These are phyloP conservation scores for Hetaerina titia DNA, from an alignment of 2,888 invertebrate species.

Conservation along the genomic window DNA sequence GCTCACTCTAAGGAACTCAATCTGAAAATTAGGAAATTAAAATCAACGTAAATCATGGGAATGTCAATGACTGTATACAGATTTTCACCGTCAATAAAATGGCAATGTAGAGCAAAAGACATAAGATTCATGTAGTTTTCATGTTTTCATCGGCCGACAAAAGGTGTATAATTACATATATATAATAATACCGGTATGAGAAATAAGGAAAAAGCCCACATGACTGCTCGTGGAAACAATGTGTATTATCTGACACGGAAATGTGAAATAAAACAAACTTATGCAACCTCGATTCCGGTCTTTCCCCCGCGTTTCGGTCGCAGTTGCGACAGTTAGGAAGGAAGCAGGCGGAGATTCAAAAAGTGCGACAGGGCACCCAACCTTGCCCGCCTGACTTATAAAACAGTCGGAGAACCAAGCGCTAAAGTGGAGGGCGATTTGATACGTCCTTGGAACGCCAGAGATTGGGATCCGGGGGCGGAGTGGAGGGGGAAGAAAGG, in stretches of 20 bases:
- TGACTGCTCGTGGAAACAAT: too few species aligned
- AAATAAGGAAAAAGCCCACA: neutral
- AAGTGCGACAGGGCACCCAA: neutral
- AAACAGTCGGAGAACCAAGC: neutral
- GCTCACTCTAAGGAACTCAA: too few species aligned
- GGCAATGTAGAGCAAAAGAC: too few species aligned
- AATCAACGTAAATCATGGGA: too few species aligned
- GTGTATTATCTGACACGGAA: neutral
- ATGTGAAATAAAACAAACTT: neutral
- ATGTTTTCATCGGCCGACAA: too few species aligned
- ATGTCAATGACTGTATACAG: too few species aligned
- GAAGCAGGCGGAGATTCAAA: neutral
- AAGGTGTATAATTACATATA: too few species aligned
- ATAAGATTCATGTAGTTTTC: too few species aligned
- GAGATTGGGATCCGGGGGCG: neutral
- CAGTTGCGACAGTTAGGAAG: neutral
- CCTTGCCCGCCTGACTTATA: neutral
- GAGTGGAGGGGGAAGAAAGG: neutral
- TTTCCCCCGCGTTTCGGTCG: neutral
- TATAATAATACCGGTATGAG: neutral
- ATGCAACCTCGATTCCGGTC: neutral
- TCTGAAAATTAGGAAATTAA: too few species aligned
- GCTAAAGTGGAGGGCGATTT: slow-evolving; percentile 49
- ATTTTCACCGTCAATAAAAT: too few species aligned
- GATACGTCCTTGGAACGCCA: slow-evolving; percentile 41